These are phyloP conservation scores for Exocentrus adspersus DNA, from an alignment of 2,888 invertebrate genomes.

Conservation along the genomic window DNA sequence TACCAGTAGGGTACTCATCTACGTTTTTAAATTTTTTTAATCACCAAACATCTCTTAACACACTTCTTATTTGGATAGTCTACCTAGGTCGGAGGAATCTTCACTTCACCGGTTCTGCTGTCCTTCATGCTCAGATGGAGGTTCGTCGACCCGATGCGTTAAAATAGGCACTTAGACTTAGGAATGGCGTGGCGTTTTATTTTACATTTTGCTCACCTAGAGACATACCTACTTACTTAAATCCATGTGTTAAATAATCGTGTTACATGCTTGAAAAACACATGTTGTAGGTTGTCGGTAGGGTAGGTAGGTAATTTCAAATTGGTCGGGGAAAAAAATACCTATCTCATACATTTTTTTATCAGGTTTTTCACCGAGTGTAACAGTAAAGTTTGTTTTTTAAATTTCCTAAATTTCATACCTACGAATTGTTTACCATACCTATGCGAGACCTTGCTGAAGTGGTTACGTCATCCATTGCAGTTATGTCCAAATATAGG, in stretches of 20 bases:
- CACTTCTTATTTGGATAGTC: no score
- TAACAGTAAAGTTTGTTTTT: not conserved
- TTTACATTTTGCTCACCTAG: not conserved
- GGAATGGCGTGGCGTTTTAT: not conserved
- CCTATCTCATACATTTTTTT: no score
- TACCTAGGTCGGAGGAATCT: no score
- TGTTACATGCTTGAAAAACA: not conserved
- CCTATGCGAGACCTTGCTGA: conserved; percentile 34
- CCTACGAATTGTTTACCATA: conserved; percentile 37
- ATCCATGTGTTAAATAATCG: not conserved
- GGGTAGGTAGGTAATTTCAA: no score
- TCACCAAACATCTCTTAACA: no score
- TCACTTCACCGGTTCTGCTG: conserved; percentile 8
- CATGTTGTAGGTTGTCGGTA: no score
- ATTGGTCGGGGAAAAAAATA: not conserved
- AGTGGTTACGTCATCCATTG: conserved; percentile 47
- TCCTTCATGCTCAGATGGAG: conserved; percentile 2
- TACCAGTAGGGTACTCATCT: no score
- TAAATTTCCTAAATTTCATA: not conserved
- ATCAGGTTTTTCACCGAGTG: not conserved
- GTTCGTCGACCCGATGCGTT: not conserved
- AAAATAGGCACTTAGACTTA: not conserved
- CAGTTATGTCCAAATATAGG: conserved; percentile 55
- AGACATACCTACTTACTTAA: no score
- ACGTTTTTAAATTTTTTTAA: no score